Conservation (phyloP, 2,113 vertebrate species). For the Gavia stellata region DNA sequence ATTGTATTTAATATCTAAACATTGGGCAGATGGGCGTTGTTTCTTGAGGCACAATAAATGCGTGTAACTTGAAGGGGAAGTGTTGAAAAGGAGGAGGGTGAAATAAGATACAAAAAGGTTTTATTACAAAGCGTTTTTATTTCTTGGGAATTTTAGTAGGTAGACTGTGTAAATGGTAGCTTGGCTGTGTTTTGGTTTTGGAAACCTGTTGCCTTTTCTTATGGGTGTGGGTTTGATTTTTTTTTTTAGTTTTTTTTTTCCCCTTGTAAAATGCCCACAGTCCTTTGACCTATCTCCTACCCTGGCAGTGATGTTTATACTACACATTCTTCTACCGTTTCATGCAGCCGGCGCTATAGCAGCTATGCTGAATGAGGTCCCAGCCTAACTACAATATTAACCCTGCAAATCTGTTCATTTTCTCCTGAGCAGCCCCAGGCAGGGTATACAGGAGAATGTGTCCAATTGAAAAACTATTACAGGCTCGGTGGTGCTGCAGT, state of each 20-base stretch:
- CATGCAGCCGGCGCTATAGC: constrained; percentile 5
- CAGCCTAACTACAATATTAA: constrained; percentile 71
- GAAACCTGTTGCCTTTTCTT: not conserved
- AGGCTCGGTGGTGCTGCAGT: not conserved
- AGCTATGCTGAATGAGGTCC: constrained; percentile 61
- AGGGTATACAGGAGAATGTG: constrained; percentile 41
- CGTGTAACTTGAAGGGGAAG: not conserved
- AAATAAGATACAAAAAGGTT: not conserved
- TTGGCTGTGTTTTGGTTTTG: not conserved
- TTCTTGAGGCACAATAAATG: not conserved
- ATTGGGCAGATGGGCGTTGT: not conserved
- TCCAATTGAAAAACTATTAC: constrained; percentile 70
- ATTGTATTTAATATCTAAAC: not conserved
- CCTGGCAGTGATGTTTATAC: constrained; percentile 31
- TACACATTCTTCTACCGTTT: constrained; percentile 1
- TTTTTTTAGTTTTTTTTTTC: too few species aligned
- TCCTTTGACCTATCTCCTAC: not conserved
- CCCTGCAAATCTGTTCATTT: constrained; percentile 74
- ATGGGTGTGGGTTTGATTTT: not conserved
- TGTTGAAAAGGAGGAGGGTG: not conserved
- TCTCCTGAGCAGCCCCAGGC: constrained; percentile 54
- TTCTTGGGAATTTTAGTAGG: not conserved
- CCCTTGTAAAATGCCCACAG: not conserved
- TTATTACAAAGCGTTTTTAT: not conserved
- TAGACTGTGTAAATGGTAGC: not conserved